Base-by-base conservation (phyloP, 2,113 vertebrate genomes). In the Nibea coibor region DNA sequence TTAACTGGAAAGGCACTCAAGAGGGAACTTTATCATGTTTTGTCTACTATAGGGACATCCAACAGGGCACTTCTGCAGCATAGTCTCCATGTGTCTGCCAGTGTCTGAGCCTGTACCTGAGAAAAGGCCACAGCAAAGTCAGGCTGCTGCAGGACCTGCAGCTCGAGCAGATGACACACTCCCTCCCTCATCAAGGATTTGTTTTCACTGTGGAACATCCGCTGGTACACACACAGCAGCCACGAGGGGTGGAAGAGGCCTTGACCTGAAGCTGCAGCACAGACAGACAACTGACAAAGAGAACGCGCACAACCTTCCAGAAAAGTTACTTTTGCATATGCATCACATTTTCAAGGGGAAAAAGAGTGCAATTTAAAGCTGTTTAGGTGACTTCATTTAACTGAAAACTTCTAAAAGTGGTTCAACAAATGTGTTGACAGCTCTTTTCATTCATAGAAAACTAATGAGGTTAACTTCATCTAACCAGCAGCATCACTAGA, bases 201-300 rank as follows among this genome's bases (percentile, higher is more conserved):
- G 87, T 98, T 99, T 91, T 99, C 97, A 75, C 97, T 98, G 83
- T 97, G 97, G 92, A 99, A 97, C 97, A 99, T 98, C 74, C 98
- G 94, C 91, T 95, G 96, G 82, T 99, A 99, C 76, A 98, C 93
- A 90, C 97, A 98, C 80, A 97, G 87, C 68, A 96, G 94, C 98
- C 98, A 99, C 0, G 97, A 97, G 0, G 97, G 96, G 63, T 98
- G 97, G 69, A 98, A 92, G 39, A 97, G 86, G 89, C 94, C 95
- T 69, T 50, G 79, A 45, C 72, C 96, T 96, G 87, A 64, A 15
- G 50, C 22, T 73, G 24, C 14, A 54, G 50, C 11, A 80, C 11
- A 78, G 51, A 70, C 10, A 86, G 19, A 81, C 11, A 20, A 28
- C 2, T 43, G 45, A 72, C 3, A 7, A 51, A 53, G 20, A 63